Evolutionary conservation across 2,113 vertebrate genomes (phyloP).

Genomic region (Scalopus aquaticus): DNA sequence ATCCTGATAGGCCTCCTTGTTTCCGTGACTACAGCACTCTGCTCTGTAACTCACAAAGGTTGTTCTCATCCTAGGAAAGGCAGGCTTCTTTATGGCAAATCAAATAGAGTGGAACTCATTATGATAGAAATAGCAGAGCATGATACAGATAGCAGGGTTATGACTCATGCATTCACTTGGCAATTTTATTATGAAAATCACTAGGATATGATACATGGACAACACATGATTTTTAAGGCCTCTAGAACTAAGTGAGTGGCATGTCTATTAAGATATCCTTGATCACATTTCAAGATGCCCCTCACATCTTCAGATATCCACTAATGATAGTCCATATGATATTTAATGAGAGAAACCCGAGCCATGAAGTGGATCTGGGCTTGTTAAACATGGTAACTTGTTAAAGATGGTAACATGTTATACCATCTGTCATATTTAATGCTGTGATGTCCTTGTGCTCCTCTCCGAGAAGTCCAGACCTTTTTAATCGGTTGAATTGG

Average conservation of each 20-base stretch:
- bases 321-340: not conserved
- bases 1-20: not conserved
- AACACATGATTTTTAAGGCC: not conserved
- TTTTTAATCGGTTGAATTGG: not conserved
- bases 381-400: not conserved
- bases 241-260: not conserved
- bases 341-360: not conserved
- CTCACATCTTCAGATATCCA: not conserved
- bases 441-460: fast-evolving
- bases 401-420: not conserved
- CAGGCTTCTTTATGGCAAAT: not conserved
- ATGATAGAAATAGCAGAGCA: not conserved
- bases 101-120: not conserved
- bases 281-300: not conserved
- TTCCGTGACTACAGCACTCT: conserved; percentile 13
- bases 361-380: not conserved
- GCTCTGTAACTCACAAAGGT: not conserved
- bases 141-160: not conserved
- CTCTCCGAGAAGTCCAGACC: not conserved
- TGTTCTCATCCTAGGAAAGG: not conserved
- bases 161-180: not conserved
- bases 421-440: too few species aligned
- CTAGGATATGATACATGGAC: not conserved
- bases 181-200: not conserved
- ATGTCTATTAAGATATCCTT: not conserved